Conservation (phyloP, 2,888 invertebrate species). For the Phaonia tiefii region DNA sequence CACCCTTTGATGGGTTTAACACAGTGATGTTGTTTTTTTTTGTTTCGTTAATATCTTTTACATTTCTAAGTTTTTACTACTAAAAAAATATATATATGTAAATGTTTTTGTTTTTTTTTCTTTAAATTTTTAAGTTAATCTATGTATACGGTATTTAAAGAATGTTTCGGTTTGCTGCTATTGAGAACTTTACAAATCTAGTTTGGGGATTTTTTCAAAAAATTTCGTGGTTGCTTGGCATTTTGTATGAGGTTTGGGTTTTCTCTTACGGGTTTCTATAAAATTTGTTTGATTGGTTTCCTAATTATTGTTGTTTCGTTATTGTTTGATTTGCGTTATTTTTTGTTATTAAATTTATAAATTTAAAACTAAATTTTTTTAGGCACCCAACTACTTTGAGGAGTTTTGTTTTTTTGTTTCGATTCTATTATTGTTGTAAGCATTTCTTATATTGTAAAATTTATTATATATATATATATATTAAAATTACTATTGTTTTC, state of each 20-base stretch:
- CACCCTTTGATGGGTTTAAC: not conserved
- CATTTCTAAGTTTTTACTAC: conserved; percentile 5
- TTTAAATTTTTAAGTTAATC: not conserved
- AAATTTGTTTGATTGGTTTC: conserved; percentile 37
- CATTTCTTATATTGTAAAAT: conserved; percentile 32
- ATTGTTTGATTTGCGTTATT: conserved; percentile 10
- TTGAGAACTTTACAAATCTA: conserved; percentile 1
- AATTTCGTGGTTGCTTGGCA: not conserved
- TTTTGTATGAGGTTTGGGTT: not conserved
- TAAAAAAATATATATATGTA: conserved; percentile 18
- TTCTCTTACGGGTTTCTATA: conserved; percentile 11
- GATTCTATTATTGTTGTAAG: conserved; percentile 60
- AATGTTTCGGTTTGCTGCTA: conserved; percentile 8
- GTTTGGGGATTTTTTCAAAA: not conserved
- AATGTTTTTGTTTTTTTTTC: not conserved
- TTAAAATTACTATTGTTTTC: conserved; percentile 26
- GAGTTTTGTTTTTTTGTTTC: conserved; percentile 42
- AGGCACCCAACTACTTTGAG: conserved; percentile 65
- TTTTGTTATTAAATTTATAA: conserved; percentile 33
- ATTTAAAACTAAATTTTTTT: conserved; percentile 57
- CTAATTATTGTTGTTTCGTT: conserved; percentile 34
- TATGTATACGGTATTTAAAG: not conserved
- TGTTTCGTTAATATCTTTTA: not conserved
- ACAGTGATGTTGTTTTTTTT: not conserved
- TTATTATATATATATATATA: conserved; percentile 18